Percentiles rank a stretch among this genome's conserved stretches.
Conservation (phyloP, 2,113 vertebrate genomes). For the Hirundichthys speculiger region DNA sequence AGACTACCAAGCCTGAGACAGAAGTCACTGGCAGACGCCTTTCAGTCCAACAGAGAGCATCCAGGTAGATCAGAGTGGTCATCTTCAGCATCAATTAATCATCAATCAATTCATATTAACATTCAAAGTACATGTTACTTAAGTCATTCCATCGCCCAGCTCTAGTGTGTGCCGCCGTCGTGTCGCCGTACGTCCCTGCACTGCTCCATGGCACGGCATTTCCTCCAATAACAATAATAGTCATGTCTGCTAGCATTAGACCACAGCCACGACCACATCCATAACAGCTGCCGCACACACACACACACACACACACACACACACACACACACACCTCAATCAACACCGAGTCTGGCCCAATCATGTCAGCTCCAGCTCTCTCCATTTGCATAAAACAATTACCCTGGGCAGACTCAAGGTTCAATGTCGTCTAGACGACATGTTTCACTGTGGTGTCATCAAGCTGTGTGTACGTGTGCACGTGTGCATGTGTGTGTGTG, state of each 20-base stretch:
- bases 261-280: constrained; percentile 62
- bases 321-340: constrained; percentile 64
- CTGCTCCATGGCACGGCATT: constrained; percentile 72
- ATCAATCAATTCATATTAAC: too few relatives aligned
- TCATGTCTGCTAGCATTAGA: constrained; percentile 68
- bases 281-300: constrained; percentile 53
- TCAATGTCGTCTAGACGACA: constrained; percentile 93
- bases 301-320: constrained; percentile 42
- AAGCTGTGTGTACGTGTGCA: constrained; percentile 72
- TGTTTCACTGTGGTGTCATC: constrained; percentile 87
- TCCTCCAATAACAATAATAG: constrained; percentile 78
- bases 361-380: constrained; percentile 80
- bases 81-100: too few relatives aligned
- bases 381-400: constrained; percentile 94
- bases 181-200: constrained; percentile 41
- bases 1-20: too few relatives aligned
- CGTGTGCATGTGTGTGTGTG: constrained; percentile 26
- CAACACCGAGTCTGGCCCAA: constrained; percentile 76
- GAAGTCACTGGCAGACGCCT: too few relatives aligned
- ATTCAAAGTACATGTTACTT: too few relatives aligned
- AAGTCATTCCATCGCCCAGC: too few relatives aligned
- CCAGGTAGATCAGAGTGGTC: too few relatives aligned
- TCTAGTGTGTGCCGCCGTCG: too few relatives aligned
- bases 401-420: constrained; percentile 83
- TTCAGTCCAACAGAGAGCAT: too few relatives aligned